These are phyloP conservation scores for Diorhabda elongata DNA, from an alignment of 1,140 invertebrate species.

Conservation along the genomic window DNA sequence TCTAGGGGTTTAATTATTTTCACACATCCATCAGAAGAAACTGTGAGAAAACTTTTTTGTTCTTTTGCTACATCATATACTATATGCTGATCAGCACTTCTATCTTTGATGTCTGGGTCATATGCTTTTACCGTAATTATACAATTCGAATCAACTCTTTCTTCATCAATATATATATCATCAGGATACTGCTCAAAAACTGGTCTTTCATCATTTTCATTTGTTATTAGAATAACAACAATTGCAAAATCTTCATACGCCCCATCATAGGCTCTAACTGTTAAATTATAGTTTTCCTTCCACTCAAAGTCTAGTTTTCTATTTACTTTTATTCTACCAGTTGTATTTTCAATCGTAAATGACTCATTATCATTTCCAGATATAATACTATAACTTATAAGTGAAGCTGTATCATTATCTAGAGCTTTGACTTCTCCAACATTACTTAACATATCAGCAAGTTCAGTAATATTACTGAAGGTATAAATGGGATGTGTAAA, in stretches of 20 bases:
- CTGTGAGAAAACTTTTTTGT: slow-evolving; percentile 63
- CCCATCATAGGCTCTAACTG: slow-evolving; percentile 74
- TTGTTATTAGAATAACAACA: slow-evolving; percentile 73
- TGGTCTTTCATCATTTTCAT: slow-evolving; percentile 81
- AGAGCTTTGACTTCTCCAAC: slow-evolving; percentile 78
- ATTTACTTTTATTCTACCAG: slow-evolving; percentile 75
- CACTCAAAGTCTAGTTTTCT: slow-evolving; percentile 80
- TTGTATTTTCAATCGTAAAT: slow-evolving; percentile 72
- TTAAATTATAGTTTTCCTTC: slow-evolving; percentile 71
- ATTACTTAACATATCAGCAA: slow-evolving; percentile 71
- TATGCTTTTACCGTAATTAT: slow-evolving; percentile 68
- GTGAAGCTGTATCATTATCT: slow-evolving; percentile 76
- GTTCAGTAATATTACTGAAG: slow-evolving; percentile 74
- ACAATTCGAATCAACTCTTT: slow-evolving; percentile 63
- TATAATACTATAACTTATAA: slow-evolving; percentile 75
- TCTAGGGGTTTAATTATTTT: slow-evolving; percentile 73
- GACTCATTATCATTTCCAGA: slow-evolving; percentile 72
- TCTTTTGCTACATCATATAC: slow-evolving; percentile 68
- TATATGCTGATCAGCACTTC: slow-evolving; percentile 69
- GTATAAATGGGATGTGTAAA: slow-evolving; percentile 72
- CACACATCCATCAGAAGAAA: slow-evolving; percentile 69
- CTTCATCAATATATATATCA: slow-evolving; percentile 64
- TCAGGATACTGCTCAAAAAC: slow-evolving; percentile 63
- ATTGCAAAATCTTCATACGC: slow-evolving; percentile 68
- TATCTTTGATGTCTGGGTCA: slow-evolving; percentile 78